phyloP scores from a whole-genome alignment of 2,797 vertebrate species.

The Sebastes nivosus region DNA sequence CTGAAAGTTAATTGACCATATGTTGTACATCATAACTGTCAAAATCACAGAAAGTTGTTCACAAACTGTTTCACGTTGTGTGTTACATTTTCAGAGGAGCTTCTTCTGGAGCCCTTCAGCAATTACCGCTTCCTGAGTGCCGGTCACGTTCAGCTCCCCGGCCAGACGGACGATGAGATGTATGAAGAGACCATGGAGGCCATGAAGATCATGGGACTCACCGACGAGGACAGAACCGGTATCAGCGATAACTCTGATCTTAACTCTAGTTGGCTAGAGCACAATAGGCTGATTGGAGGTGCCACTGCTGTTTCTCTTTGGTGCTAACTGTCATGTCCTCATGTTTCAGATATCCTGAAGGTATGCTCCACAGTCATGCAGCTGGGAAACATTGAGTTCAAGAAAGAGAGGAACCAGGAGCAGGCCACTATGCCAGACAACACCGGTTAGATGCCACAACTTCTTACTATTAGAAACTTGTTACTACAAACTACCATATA shows the following conservation, averaged over 20 bases:
- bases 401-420: conserved; percentile 97
- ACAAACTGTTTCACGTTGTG: not conserved
- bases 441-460: conserved; percentile 84
- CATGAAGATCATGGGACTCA: conserved; percentile 95
- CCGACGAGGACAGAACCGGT: conserved; percentile 90
- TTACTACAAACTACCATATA: not conserved
- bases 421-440: conserved; percentile 98
- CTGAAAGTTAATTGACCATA: not conserved
- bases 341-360: conserved; percentile 88
- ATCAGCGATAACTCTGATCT: conserved; percentile 1
- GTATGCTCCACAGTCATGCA: conserved; percentile 95
- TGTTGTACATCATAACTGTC: not conserved
- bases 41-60: not conserved
- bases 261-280: not conserved
- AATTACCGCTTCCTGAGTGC: conserved; percentile 92
- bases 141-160: conserved; percentile 89
- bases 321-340: not conserved
- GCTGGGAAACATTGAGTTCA: conserved; percentile 96
- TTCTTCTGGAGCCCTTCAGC: conserved; percentile 90
- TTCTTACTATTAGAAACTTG: not conserved
- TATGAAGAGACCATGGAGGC: conserved; percentile 95
- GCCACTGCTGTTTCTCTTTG: not conserved
- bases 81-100: conserved; percentile 83
- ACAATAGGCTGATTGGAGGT: not conserved
- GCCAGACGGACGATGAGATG: conserved; percentile 93